These are phyloP conservation scores for Thermophis baileyi DNA, from an alignment of 2,113 vertebrate genomes.

Conservation along the genomic window DNA sequence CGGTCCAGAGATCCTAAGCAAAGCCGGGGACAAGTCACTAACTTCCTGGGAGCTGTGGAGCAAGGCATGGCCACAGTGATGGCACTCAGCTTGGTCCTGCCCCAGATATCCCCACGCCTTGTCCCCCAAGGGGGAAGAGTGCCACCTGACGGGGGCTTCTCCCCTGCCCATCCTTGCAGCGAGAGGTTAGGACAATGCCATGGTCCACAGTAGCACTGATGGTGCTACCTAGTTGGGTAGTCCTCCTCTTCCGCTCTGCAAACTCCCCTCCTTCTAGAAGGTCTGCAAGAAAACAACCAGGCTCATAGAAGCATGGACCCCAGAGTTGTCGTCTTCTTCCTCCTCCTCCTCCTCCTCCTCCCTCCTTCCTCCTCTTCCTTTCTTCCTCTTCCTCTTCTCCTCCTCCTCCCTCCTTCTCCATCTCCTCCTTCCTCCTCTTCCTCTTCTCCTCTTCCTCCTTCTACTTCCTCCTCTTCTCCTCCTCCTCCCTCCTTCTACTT, in stretches of 20 bases:
- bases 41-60: neutral
- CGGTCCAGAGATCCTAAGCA: neutral
- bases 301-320: too few species aligned
- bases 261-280: too few species aligned
- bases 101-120: neutral
- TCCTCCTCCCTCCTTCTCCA: accelerated
- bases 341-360: too few species aligned
- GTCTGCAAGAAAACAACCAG: too few species aligned
- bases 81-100: neutral
- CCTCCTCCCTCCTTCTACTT: too few species aligned
- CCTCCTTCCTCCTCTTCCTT: too few species aligned
- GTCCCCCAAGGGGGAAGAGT: neutral
- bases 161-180: neutral
- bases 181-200: neutral
- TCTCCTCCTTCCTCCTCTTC: too few species aligned
- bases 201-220: neutral
- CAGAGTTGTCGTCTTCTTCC: too few species aligned
- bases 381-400: accelerated
- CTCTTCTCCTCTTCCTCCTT: too few species aligned
- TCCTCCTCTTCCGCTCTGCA: too few species aligned
- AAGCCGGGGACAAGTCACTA: neutral
- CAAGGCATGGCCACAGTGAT: neutral
- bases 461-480: too few species aligned
- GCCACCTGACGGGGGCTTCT: neutral
- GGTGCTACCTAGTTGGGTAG: neutral